A percentile compares a stretch with the other conserved stretches of the same genome.
These are phyloP conservation scores for Botia kubotai DNA, from an alignment of 2,797 vertebrate species.

Conservation along the genomic window DNA sequence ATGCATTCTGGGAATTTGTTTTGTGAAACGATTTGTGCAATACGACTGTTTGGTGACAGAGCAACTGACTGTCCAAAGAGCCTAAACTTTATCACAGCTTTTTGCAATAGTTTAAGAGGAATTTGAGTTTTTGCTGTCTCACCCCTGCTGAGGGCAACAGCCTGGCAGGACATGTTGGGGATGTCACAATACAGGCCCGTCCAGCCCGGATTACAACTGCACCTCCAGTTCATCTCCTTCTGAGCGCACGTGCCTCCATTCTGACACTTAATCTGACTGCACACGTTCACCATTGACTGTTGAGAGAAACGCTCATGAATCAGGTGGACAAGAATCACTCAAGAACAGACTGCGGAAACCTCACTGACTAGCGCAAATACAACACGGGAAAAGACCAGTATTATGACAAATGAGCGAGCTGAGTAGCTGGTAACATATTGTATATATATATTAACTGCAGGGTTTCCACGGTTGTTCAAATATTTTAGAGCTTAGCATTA, in stretches of 20 bases:
- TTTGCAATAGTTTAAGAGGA: neutral
- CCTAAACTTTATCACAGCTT: neutral
- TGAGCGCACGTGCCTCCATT: constrained; percentile 89
- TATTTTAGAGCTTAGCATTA: too few relatives aligned
- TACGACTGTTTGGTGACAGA: too few relatives aligned
- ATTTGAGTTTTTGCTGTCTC: constrained; percentile 47
- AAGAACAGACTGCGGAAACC: neutral
- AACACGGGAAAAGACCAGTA: too few relatives aligned
- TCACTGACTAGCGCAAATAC: neutral
- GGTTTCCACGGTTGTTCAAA: too few relatives aligned
- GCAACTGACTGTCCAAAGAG: neutral
- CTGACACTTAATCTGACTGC: constrained; percentile 84
- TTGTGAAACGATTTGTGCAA: too few relatives aligned
- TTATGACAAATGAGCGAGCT: too few relatives aligned
- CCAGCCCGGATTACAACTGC: constrained; percentile 84
- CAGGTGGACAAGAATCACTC: neutral
- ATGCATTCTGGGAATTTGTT: too few relatives aligned
- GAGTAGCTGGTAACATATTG: too few relatives aligned
- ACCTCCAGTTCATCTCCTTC: constrained; percentile 81
- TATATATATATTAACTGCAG: too few relatives aligned
- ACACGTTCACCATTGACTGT: constrained; percentile 86
- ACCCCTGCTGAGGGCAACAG: constrained; percentile 82
- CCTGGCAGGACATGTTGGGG: constrained; percentile 86
- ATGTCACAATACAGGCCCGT: constrained; percentile 91
- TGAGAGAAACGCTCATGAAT: constrained; percentile 39